Base-by-base conservation (phyloP, 2,113 vertebrate genomes). In the Ptyas mucosa region DNA sequence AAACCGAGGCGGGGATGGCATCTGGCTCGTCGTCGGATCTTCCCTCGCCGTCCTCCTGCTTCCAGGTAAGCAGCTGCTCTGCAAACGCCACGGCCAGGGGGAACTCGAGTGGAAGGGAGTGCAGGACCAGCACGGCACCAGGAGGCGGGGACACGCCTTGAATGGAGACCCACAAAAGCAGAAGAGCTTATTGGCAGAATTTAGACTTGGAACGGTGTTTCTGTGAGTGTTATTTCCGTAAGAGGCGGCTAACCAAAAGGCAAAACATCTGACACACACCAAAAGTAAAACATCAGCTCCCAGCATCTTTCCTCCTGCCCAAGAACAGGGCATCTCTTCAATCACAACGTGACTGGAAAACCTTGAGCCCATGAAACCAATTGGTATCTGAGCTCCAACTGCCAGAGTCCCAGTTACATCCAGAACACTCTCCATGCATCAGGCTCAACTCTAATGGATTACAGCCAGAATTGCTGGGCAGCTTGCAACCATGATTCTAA, bases 41-140 rank as follows among this genome's bases (percentile, higher is more conserved):
- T n/a, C 98, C 98, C 87, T 96, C 97, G 3, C 96, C 94, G 0
- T 99, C 98, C 51, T 98, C 98, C 8, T 98, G 96, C 51, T 98
- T 99, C 99, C 99, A 99, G 0, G 98, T 98, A 94, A 99, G 96
- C 24, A 99, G 97, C 97, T 99, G 99, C 90, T 99, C 99, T 1
- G 99, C 98, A 39, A 99, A 99, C 1, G 99, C 99, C 98, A 99
- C 97, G 20, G 99, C 98, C 96, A 99, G 95, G 0, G 99, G 99
- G 96, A 99, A 99, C 96, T 99, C 99, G 85, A 99, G 97, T 0
- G 99, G 99, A 88, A 99, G 97, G n/a, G 99, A 99, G 96, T 99
- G 99, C 91, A 99, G 94, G 61, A 99, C 98, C 94, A 99, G 88
- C 15, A 99, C 98, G 14, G 98, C 98, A 92, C 99, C 99, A 6